Evolutionary conservation across 2,113 vertebrate genomes (phyloP), one percentile per base, ranked within the genome.

Genomic region (Microtus montanus): DNA sequence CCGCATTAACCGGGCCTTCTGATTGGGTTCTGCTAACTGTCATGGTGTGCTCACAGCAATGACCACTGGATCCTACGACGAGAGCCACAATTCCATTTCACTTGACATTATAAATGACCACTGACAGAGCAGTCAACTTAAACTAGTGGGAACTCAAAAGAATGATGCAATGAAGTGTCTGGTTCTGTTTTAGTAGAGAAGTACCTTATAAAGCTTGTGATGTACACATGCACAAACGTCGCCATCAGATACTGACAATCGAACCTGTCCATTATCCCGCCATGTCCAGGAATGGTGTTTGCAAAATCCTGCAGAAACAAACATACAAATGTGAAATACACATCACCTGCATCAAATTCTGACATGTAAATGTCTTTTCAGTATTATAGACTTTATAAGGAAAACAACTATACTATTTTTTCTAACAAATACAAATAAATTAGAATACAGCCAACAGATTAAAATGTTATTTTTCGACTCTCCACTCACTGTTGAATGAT

Each of bases 241-340:
- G 99, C 99, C 99, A 99, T 99, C 97, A 99, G 87, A 97, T 99
- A 99, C 98, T 99, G 99, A 93, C 99, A 99, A 93, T 99, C 99
- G 87, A 99, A 99, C 49, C 99, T 99, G 97, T 99, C 99, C 99
- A 99, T 99, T 98, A 99, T 99, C 44, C 99, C 99, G 0, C 99
- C 99, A 0, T 99, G 99, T 3, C 99, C 99, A 6, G 99, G 99
- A 97, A 99, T 99, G 49, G 99, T 99, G 98, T 99, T 98, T 83
- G 99, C 99, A 91, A 99, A 99, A 98, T 99, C 99, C 99, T 99
- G 97, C 49, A 74, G 68, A 96, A 93, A 71, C 78, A 91, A 26
- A 89, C 54, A 54, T 17, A 54, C 82, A 92, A 95, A 70, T 11
- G 89, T 63, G 52, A 2, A 63, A 68, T 58, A 89, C 75, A 78